These are phyloP conservation scores for Lepidotrigona ventralis DNA, from an alignment of 1,140 invertebrate genomes.

Conservation along the genomic window DNA sequence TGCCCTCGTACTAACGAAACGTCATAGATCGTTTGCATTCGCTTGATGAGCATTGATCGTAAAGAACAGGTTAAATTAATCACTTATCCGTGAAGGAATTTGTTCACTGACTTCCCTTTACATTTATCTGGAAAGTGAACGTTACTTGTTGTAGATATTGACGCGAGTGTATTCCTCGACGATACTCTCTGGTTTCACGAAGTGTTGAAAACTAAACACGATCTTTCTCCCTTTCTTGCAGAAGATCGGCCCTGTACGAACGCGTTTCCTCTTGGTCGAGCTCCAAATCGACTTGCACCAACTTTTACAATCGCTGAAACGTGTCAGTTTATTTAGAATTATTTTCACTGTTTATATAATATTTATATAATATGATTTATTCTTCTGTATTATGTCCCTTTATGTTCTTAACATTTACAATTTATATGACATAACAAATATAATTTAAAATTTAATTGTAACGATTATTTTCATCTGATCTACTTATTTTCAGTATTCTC, in stretches of 20 bases:
- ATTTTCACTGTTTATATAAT: not conserved
- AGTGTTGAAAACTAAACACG: constrained; percentile 46
- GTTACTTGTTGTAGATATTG: constrained; percentile 47
- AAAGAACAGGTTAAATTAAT: constrained; percentile 7
- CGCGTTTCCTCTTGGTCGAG: constrained; percentile 16
- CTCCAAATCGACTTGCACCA: constrained; percentile 30
- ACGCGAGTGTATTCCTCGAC: constrained; percentile 33
- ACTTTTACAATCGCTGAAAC: constrained; percentile 27
- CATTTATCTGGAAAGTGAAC: not conserved
- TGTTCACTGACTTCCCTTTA: not conserved
- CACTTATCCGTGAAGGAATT: not conserved
- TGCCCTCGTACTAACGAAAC: not conserved
- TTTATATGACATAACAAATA: not conserved
- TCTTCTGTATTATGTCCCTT: not conserved
- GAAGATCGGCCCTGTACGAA: constrained; percentile 15
- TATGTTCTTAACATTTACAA: not conserved
- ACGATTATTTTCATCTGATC: not conserved
- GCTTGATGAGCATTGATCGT: not conserved
- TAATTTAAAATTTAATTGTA: not conserved
- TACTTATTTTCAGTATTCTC: not conserved
- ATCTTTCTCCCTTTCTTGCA: constrained; percentile 8
- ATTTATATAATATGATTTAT: no score
- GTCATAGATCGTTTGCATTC: not conserved
- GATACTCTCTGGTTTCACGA: constrained; percentile 26
- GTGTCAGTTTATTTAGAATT: not conserved